Conservation (phyloP, 2,113 vertebrate species). For the Plectropomus leopardus region DNA sequence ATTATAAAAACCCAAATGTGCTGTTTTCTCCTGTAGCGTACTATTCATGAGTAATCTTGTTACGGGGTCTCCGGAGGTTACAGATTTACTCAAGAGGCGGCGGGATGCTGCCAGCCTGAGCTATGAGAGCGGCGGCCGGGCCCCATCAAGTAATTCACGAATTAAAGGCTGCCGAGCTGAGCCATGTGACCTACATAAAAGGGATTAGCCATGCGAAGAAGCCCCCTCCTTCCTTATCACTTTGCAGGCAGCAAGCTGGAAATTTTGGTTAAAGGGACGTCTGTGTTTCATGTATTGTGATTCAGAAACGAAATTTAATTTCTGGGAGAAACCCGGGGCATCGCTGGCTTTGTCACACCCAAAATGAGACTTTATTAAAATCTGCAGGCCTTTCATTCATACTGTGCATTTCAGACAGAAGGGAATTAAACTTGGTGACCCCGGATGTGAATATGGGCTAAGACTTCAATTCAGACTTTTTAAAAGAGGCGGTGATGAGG, state of each 20-base stretch:
- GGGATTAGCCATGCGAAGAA: constrained; percentile 58
- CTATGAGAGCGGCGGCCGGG: not conserved
- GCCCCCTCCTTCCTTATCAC: constrained; percentile 57
- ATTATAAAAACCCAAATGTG: not conserved
- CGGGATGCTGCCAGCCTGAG: not conserved
- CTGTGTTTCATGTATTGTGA: constrained; percentile 11
- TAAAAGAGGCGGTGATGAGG: not conserved
- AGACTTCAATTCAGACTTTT: constrained; percentile 8
- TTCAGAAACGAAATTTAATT: constrained; percentile 30
- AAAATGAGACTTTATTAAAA: constrained; percentile 25
- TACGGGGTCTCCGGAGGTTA: not conserved
- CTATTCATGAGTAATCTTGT: constrained; percentile 5
- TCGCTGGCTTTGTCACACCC: constrained; percentile 3
- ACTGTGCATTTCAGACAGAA: constrained; percentile 10
- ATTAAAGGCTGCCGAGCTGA: constrained; percentile 57
- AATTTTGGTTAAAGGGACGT: constrained; percentile 25
- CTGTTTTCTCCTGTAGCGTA: not conserved
- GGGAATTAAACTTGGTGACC: constrained; percentile 28
- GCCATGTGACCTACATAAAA: constrained; percentile 67
- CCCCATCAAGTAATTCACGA: constrained; percentile 41
- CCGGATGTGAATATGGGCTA: constrained; percentile 1
- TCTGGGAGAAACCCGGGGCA: not conserved
- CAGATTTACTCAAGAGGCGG: not conserved
- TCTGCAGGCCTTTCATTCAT: not conserved
- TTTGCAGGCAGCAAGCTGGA: constrained; percentile 20